Base-by-base conservation (phyloP, 1,140 invertebrate genomes). In the Drosophila carrolli region DNA sequence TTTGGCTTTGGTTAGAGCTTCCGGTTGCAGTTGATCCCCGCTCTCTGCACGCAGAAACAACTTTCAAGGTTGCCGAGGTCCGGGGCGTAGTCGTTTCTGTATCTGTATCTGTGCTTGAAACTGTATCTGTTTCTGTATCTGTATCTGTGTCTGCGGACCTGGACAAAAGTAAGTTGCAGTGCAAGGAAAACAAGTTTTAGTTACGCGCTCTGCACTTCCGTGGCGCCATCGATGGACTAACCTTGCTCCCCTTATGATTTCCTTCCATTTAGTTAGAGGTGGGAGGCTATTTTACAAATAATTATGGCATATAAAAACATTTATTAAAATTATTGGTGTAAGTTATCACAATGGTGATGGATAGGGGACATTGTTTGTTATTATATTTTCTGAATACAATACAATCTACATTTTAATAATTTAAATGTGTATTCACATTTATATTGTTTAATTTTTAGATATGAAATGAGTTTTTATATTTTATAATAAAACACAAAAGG, bases 151-250 rank as follows among this genome's bases (percentile, higher is more conserved):
- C 37, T 61, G 59, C 27, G n/a, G 37, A 37, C 5, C 43, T 27
- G 72, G 38, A 62, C 50, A 63, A 63, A 63, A 51, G 68, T 65
- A 66, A 58, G 62, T 62, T 89, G 76, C 83, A 88, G 59, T 79
- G 76, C 51, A 77, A 80, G 84, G 78, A 89, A 88, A 86, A 88
- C 83, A 86, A 88, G 72, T 89, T 88, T 89, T 75, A 80, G 83
- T 74, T 83, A 80, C 79, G 65, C 79, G 68, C 51, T 77, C 38
- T 83, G 84, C 83, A 88, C 79, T 88, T 88, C 84, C 83, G 80
- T 83, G 83, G 84, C 83, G 83, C 84, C 83, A 70, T 13, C 74
- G 72, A 58, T 40, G 44, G 43, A 35, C 60, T 50, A 82, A 78
- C 78, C 76, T 83, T 79, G 65, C 59, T 47, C 53, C 27, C 48